A percentile compares a stretch with the other conserved stretches of the same genome.
These are phyloP conservation scores for Stomorhina lunata DNA, from an alignment of 2,888 invertebrate species.

Conservation along the genomic window DNA sequence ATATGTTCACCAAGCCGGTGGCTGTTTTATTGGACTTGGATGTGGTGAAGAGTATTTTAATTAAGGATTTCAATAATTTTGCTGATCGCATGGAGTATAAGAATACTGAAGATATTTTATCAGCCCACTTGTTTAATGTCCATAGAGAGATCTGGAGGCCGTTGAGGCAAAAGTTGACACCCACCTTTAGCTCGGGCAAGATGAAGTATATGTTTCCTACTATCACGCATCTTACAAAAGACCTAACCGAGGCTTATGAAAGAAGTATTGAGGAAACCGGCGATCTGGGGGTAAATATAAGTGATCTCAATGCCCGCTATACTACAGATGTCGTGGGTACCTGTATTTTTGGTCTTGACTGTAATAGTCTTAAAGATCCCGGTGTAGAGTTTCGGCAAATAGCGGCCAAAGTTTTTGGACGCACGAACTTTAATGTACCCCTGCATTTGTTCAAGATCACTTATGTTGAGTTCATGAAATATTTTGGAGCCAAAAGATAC, in stretches of 20 bases:
- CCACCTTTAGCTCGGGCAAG: slow-evolving; percentile 81
- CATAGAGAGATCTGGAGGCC: slow-evolving; percentile 79
- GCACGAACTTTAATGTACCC: slow-evolving; percentile 67
- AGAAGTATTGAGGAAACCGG: slow-evolving; percentile 48
- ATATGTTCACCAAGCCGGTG: slow-evolving; percentile 71
- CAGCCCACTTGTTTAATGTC: slow-evolving; percentile 74
- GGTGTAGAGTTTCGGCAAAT: slow-evolving; percentile 75
- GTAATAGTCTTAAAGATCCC: slow-evolving; percentile 78
- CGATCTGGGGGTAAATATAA: slow-evolving; percentile 75
- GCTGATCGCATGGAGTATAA: slow-evolving; percentile 72
- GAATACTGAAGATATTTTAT: slow-evolving; percentile 72
- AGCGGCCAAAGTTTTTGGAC: slow-evolving; percentile 67
- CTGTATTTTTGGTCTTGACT: slow-evolving; percentile 80
- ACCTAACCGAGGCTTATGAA: slow-evolving; percentile 65
- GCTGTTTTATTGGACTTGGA: slow-evolving; percentile 74
- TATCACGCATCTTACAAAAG: slow-evolving; percentile 72
- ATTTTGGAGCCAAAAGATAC: slow-evolving; percentile 40
- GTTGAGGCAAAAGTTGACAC: slow-evolving; percentile 79
- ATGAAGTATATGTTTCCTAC: slow-evolving; percentile 80
- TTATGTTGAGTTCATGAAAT: slow-evolving; percentile 52
- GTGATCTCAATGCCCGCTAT: slow-evolving; percentile 78
- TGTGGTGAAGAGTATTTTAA: slow-evolving; percentile 74
- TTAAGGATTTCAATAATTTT: slow-evolving; percentile 79
- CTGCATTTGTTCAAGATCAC: slow-evolving; percentile 69
- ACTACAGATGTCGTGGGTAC: slow-evolving; percentile 81